A percentile compares a stretch with the other conserved stretches of the same genome.
These are phyloP conservation scores for Myxocyprinus asiaticus DNA, from an alignment of 2,113 vertebrate species.

Conservation along the genomic window DNA sequence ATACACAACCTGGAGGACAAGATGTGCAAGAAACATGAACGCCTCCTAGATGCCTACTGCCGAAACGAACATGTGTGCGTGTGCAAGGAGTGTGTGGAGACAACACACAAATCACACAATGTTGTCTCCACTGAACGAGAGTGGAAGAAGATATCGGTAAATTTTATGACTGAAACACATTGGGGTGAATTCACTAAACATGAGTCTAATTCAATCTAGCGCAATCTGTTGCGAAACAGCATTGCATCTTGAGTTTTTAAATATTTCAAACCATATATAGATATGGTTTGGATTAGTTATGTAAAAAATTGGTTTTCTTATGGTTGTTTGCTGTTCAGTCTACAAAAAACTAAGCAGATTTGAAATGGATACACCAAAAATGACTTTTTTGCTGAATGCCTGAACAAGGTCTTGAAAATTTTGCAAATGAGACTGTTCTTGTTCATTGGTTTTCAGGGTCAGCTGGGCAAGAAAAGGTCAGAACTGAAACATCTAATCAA, in stretches of 20 bases:
- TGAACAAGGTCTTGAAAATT: neutral
- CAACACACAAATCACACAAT: conserved; percentile 76
- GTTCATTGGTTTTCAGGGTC: conserved; percentile 55
- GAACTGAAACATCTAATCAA: conserved; percentile 78
- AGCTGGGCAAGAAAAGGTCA: conserved; percentile 68
- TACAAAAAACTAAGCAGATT: too few relatives aligned
- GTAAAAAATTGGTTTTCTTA: neutral
- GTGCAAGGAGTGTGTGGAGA: conserved; percentile 78
- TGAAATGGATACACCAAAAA: too few relatives aligned
- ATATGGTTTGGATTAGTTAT: too few relatives aligned
- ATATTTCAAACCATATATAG: too few relatives aligned
- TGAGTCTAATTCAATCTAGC: too few relatives aligned
- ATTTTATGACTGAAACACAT: conserved; percentile 23
- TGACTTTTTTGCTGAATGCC: too few relatives aligned
- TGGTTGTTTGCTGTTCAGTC: neutral
- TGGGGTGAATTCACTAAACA: too few relatives aligned
- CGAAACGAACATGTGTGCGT: conserved; percentile 77
- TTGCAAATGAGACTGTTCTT: neutral
- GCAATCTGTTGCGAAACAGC: too few relatives aligned
- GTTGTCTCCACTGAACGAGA: conserved; percentile 75
- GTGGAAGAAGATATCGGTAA: conserved; percentile 79
- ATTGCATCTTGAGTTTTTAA: too few relatives aligned
- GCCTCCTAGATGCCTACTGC: conserved; percentile 83
- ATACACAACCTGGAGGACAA: conserved; percentile 73
- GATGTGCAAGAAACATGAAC: conserved; percentile 80